Evolutionary conservation across 1,140 invertebrate genomes (phyloP).

Genomic region (Stratiolaelaps scimitus): DNA sequence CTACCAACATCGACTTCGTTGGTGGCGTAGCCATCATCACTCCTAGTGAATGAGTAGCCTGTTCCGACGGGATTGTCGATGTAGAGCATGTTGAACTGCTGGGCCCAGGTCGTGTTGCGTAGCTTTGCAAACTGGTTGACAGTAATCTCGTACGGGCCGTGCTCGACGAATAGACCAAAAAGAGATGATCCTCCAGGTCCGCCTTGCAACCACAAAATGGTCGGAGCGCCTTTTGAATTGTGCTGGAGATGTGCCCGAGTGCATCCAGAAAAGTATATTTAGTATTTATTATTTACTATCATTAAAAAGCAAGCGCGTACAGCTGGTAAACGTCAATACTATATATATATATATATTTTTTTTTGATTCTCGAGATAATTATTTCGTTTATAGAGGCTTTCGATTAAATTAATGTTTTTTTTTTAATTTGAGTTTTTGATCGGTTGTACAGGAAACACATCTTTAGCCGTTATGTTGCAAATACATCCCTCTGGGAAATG

Average conservation of each 20-base stretch:
- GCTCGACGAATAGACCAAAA: slow-evolving; percentile 45
- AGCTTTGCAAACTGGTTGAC: slow-evolving; percentile 41
- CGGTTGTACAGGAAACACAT: no score
- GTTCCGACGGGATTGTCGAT: slow-evolving; percentile 49
- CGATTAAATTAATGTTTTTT: no score
- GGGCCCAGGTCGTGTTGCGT: slow-evolving; percentile 45
- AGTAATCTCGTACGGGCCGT: slow-evolving; percentile 45
- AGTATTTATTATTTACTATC: slow-evolving; percentile 35
- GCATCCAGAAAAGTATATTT: slow-evolving; percentile 33
- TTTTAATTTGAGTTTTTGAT: no score
- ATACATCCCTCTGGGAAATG: no score
- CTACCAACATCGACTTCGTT: slow-evolving; percentile 43
- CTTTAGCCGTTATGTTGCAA: no score
- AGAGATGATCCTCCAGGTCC: slow-evolving; percentile 49
- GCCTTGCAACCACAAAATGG: slow-evolving; percentile 50
- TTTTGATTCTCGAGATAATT: slow-evolving; percentile 18
- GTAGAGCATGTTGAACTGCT: slow-evolving; percentile 60
- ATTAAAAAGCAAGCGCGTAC: background rate
- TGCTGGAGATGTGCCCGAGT: slow-evolving; percentile 33
- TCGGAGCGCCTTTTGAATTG: slow-evolving; percentile 43
- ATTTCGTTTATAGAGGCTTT: slow-evolving; percentile 30
- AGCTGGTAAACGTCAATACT: slow-evolving; percentile 30
- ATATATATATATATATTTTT: no score
- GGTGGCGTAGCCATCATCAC: slow-evolving; percentile 44
- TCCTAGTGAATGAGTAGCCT: slow-evolving; percentile 47